Evolutionary conservation across 2,113 vertebrate species (phyloP), one percentile per base, ranked within the genome.

Genomic region (Glaucidium brasilianum): DNA sequence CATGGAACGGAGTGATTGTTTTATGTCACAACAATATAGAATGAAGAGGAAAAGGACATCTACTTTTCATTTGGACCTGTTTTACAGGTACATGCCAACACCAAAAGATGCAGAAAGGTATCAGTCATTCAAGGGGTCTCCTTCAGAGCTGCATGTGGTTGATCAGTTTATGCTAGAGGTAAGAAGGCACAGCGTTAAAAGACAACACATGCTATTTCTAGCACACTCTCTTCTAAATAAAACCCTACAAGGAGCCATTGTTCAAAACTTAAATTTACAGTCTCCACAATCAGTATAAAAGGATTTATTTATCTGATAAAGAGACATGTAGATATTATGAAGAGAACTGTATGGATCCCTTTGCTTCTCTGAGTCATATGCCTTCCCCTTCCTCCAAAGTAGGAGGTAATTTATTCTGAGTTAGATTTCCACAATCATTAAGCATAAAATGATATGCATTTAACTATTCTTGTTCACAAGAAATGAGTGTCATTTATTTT

Each of bases 81-180:
- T 56, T 96, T n/a, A 3, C 91, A 99, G 99, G 75, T 99, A 99
- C 43, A 95, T 99, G 68, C 99, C 99, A 50, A 99, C 99, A 29
- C 1, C 93, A 19, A 98, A 98, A n/a, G 99, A 99, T 43, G 93
- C 97, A 85, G 98, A 99, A 91, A 99, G 88, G 98, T 99, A 98
- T 85, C 98, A 97, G 93, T 97, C 98, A 7, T 98, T 98, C 96
- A 98, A 97, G 78, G 98, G 98, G 2, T 82, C 97, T 2, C 96
- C 97, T 86, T 95, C 96, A 30, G 98, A 99, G 34, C 98, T 99
- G 76, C 99, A 99, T 17, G 92, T 99, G 81, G 99, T 99, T 85
- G 99, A 99, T 94, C 99, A 98, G 96, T 99, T 99, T 87, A 99
- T 99, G 99, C 53, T 99, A 80, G 99, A 98, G 99, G 98, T 99